Evolutionary conservation across 2,113 vertebrate species (phyloP).

Genomic region (Leptobrachium ailaonicum): DNA sequence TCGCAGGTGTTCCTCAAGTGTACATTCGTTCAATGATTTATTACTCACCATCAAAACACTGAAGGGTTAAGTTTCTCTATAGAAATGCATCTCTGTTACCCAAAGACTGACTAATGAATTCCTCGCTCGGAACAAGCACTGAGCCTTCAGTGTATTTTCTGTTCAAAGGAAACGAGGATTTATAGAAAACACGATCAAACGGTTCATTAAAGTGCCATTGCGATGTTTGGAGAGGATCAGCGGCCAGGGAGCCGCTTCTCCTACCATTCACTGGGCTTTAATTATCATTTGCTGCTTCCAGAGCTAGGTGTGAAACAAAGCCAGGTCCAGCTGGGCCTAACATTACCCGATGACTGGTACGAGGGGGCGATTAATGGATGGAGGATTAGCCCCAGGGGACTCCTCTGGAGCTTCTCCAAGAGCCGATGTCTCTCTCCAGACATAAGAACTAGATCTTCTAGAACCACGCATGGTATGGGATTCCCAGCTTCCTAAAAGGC

Average conservation of each 20-base stretch:
- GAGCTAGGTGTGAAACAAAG: neutral
- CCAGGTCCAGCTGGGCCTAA: neutral
- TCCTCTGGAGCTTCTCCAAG: too few relatives aligned
- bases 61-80: neutral
- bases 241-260: neutral
- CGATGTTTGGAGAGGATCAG: neutral
- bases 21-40: too few relatives aligned
- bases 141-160: neutral
- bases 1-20: too few relatives aligned
- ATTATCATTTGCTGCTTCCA: neutral
- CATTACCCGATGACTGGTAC: neutral
- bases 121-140: neutral
- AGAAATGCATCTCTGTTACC: neutral
- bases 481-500: too few relatives aligned
- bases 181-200: conserved; percentile 1
- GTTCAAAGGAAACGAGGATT: neutral
- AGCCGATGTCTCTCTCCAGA: too few relatives aligned
- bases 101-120: neutral
- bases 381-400: neutral
- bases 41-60: neutral
- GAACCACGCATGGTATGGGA: too few relatives aligned
- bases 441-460: too few relatives aligned
- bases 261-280: neutral
- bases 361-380: neutral
- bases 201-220: neutral